Conservation (phyloP, 2,888 invertebrate genomes). For the Morpho deidamia region DNA sequence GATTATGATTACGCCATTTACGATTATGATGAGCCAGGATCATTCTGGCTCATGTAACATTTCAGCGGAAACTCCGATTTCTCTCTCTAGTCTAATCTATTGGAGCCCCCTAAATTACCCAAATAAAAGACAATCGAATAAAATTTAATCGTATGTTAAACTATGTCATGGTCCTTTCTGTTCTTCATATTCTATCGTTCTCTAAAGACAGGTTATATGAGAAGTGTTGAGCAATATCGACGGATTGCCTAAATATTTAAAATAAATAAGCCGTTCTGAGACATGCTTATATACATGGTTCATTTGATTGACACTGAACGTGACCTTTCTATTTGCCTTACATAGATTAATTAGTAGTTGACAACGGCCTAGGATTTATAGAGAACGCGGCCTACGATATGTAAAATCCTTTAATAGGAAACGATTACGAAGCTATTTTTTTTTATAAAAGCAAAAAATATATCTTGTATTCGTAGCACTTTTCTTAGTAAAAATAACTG, state of each 20-base stretch:
- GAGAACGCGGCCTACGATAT: neutral
- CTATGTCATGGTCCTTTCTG: conserved; percentile 57
- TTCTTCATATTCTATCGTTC: conserved; percentile 52
- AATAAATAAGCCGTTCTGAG: conserved; percentile 30
- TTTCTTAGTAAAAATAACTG: too few relatives aligned
- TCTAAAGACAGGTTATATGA: conserved; percentile 52
- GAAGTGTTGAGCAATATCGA: conserved; percentile 43
- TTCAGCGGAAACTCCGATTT: too few relatives aligned
- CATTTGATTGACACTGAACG: conserved; percentile 2
- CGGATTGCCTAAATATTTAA: conserved; percentile 41
- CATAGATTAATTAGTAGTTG: neutral
- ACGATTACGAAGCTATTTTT: too few relatives aligned
- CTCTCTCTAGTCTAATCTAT: too few relatives aligned
- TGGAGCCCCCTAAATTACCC: neutral
- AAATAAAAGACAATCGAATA: neutral
- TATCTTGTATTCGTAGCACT: too few relatives aligned
- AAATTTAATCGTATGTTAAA: conserved; percentile 9
- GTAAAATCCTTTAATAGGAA: too few relatives aligned
- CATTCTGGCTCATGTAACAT: too few relatives aligned
- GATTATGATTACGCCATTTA: neutral
- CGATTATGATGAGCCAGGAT: too few relatives aligned
- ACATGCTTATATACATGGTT: conserved; percentile 1
- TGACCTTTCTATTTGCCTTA: conserved; percentile 8
- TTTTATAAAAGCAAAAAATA: too few relatives aligned
- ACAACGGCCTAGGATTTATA: neutral